Percentiles rank a stretch among this genome's conserved stretches.
Conservation (phyloP, 2,888 invertebrate species). For the Epinotia ramella region DNA sequence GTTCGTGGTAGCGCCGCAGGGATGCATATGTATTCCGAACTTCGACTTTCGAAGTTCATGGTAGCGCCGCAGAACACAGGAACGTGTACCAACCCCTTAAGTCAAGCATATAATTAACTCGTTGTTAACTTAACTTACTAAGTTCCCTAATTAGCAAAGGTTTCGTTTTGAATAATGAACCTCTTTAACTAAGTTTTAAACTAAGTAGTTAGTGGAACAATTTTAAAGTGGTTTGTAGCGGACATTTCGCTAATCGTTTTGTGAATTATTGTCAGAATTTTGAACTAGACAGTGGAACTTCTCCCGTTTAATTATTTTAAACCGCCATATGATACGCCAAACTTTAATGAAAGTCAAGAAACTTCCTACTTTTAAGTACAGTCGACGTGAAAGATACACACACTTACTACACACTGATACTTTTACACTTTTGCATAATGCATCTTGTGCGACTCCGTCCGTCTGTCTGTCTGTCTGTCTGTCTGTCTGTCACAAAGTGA, state of each 20-base stretch:
- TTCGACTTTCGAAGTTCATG: no score
- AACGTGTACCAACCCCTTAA: neutral
- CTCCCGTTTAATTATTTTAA: constrained; percentile 1
- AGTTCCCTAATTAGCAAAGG: constrained; percentile 33
- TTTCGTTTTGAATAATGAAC: constrained; percentile 31
- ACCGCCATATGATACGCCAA: no score
- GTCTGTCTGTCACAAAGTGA: no score
- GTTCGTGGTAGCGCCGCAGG: no score
- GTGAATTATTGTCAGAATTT: constrained; percentile 8
- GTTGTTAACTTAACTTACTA: constrained; percentile 22
- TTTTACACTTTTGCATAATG: no score
- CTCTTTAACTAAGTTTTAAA: constrained; percentile 26
- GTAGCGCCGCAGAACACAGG: no score
- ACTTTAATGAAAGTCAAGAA: neutral
- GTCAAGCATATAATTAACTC: constrained; percentile 21
- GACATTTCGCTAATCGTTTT: constrained; percentile 28
- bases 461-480: no score
- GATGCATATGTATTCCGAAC: no score
- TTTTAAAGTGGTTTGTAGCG: constrained; percentile 17
- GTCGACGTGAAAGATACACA: no score
- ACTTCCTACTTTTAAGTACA: neutral
- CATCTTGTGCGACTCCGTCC: no score
- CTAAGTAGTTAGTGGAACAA: neutral
- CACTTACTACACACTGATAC: no score
- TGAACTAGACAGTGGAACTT: neutral